Evolutionary conservation across 1,140 invertebrate genomes (phyloP), one percentile per base, ranked within the genome.

Genomic region (Triops longicaudatus): DNA sequence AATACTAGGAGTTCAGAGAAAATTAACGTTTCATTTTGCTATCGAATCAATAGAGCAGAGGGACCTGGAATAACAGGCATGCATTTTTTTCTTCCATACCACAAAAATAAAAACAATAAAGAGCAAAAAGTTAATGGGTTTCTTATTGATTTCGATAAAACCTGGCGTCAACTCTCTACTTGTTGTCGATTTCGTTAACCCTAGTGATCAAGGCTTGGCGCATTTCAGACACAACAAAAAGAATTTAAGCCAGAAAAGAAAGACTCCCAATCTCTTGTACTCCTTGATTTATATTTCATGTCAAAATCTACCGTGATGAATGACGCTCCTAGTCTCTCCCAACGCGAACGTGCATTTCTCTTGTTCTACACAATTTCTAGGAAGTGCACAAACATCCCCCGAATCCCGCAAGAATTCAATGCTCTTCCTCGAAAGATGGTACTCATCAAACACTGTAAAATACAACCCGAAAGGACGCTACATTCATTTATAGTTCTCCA

Each of bases 131-230:
- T 63, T 63, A 63, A 63, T 63, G 50, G 50, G 11, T 63, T 63
- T 63, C n/a, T 63, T 63, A 63, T 63, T 63, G 50, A 63, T 63
- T 63, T 63, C n/a, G 50, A 63, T 22, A 63, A 37, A 63, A 63
- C 50, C 50, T 63, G 14, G n/a, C 50, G n/a, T 63, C 50, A 63
- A 17, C 50, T 63, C 14, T 17, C 50, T n/a, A 22, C 10, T 63
- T 63, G 6, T 63, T 63, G 50, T 63, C 50, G 17, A 63, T 63
- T 37, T 22, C 50, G 14, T 63, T 63, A 63, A 63, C 50, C 50
- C 22, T 22, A 63, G 50, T 63, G 50, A 63, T 17, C n/a, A 63
- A 63, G 50, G 17, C 6, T 63, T 17, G 31, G 31, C 31, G 7
- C 17, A 63, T 17, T 63, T 22, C 44, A 2, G 22, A 1, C 14